Evolutionary conservation across 2,888 invertebrate species (phyloP).

Genomic region (Cenopis cana): DNA sequence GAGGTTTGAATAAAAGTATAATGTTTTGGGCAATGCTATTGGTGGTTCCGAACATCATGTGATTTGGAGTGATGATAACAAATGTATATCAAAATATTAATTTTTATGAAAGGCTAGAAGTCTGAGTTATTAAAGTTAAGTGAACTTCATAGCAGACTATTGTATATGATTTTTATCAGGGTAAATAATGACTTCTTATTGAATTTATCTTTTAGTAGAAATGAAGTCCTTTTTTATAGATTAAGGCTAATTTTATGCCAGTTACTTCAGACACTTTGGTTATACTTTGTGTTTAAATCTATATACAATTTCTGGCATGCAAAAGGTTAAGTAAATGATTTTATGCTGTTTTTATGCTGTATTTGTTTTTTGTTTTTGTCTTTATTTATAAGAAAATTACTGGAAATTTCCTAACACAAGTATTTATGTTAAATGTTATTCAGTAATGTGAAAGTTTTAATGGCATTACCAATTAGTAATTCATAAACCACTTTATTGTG

Average conservation of each 20-base stretch:
- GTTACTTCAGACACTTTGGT: too few relatives aligned
- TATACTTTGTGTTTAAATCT: not conserved
- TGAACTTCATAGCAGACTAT: not conserved
- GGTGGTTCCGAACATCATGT: not conserved
- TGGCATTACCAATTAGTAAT: not conserved
- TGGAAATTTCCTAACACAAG: not conserved
- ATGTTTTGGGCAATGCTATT: not conserved
- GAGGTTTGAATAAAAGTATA: conserved; percentile 2
- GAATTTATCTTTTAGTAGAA: too few relatives aligned
- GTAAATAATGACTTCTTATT: not conserved
- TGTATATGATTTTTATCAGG: not conserved
- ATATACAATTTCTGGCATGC: not conserved
- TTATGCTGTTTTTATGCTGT: too few relatives aligned
- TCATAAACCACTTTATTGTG: not conserved
- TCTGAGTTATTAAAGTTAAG: not conserved
- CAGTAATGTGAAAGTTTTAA: not conserved
- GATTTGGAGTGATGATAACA: too few relatives aligned
- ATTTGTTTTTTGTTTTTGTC: too few relatives aligned
- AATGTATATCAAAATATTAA: too few relatives aligned
- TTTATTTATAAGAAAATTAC: not conserved
- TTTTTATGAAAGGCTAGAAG: not conserved
- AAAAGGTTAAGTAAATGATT: not conserved
- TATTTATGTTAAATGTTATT: not conserved
- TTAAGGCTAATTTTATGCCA: too few relatives aligned
- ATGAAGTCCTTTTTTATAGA: too few relatives aligned